Percentiles rank a stretch among this genome's conserved stretches.
Evolutionary conservation across 1,140 invertebrate genomes (phyloP).

Genomic region (Asbolus verrucosus): DNA sequence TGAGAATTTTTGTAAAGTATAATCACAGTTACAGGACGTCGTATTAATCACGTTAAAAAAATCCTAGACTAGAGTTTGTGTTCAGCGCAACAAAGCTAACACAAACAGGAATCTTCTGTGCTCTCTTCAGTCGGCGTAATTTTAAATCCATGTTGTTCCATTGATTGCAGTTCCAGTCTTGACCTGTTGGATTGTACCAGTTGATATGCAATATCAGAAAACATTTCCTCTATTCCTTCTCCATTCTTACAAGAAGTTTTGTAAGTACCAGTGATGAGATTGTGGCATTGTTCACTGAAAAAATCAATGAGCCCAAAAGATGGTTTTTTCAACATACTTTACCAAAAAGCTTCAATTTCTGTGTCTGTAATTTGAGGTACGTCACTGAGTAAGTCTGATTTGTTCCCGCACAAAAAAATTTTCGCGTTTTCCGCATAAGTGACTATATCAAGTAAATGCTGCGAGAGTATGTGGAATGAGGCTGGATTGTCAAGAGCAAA

Average conservation of each 20-base stretch:
- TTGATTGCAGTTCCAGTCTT: conserved; percentile 82
- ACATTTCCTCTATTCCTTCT: conserved; percentile 91
- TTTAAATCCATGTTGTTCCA: conserved; percentile 84
- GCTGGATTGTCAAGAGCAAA: conserved; percentile 91
- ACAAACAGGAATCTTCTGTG: conserved; percentile 63
- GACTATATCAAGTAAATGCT: conserved; percentile 91
- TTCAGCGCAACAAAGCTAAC: conserved; percentile 50
- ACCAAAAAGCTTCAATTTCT: conserved; percentile 93
- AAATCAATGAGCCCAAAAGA: conserved; percentile 19
- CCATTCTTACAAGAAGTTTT: conserved; percentile 93
- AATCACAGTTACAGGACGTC: conserved; percentile 40
- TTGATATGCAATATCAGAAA: conserved; percentile 85
- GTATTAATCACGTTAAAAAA: conserved; percentile 2
- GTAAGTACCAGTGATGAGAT: conserved; percentile 88
- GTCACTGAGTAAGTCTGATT: conserved; percentile 81
- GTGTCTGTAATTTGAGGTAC: conserved; percentile 84
- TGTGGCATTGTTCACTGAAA: conserved; percentile 90
- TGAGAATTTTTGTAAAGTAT: conserved; percentile 23
- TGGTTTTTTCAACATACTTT: conserved; percentile 53
- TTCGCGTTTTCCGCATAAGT: conserved; percentile 94
- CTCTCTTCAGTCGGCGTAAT: conserved; percentile 75
- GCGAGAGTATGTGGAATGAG: conserved; percentile 91
- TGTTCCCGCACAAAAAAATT: conserved; percentile 93
- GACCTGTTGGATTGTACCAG: conserved; percentile 82
- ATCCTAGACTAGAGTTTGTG: neutral